Conservation (phyloP, 2,113 vertebrate species). For the Pseudorectes ferrugineus region DNA sequence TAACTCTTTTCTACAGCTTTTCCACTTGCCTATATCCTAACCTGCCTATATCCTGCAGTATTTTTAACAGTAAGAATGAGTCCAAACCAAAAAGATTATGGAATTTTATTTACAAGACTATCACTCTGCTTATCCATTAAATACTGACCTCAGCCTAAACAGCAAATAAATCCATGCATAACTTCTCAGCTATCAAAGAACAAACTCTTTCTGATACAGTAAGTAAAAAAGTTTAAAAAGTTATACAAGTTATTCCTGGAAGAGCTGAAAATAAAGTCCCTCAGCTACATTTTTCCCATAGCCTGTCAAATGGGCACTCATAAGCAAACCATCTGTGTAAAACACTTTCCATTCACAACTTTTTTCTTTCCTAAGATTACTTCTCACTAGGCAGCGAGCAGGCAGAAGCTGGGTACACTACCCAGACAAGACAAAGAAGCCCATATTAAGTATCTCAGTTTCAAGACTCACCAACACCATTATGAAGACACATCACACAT, state of each 20-base stretch:
- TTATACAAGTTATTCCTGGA: background rate
- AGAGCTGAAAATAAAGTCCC: background rate
- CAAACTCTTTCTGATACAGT: background rate
- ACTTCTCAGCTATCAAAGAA: background rate
- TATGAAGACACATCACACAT: fast-evolving
- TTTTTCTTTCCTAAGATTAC: background rate
- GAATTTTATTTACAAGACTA: background rate
- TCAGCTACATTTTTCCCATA: background rate
- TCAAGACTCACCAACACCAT: background rate
- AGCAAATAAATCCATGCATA: background rate
- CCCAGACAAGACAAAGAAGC: background rate
- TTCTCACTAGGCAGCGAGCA: background rate
- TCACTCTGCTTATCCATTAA: background rate
- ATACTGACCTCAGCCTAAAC: background rate
- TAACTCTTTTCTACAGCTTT: background rate
- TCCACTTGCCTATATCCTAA: background rate
- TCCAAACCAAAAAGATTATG: background rate
- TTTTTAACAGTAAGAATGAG: background rate
- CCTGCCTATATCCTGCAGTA: background rate
- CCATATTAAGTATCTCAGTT: background rate
- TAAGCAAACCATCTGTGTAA: background rate
- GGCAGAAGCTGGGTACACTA: background rate
- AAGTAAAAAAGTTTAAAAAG: background rate
- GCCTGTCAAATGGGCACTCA: background rate
- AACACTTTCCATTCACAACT: slow-evolving; percentile 26